phyloP scores from a whole-genome alignment of 1,140 invertebrate species.

The Plutomurus gul region DNA sequence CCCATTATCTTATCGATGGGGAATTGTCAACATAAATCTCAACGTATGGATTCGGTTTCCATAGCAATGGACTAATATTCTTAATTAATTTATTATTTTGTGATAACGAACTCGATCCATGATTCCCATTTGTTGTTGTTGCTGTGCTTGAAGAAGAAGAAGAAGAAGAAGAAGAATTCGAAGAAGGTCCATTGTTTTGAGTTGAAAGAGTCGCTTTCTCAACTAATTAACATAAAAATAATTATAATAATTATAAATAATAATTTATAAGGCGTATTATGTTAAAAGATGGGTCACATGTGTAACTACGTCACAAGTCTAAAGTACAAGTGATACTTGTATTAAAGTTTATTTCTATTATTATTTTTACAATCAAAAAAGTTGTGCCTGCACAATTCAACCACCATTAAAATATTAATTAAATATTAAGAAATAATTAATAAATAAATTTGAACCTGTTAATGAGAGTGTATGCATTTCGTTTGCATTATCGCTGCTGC shows the following conservation, averaged over 20 bases:
- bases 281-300: too few species aligned
- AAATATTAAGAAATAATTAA: too few species aligned
- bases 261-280: too few species aligned
- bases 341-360: too few species aligned
- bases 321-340: too few species aligned
- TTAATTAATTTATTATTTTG: constrained; percentile 7
- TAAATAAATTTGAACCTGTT: neutral
- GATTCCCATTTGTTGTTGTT: too few species aligned
- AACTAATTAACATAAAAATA: neutral
- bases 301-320: too few species aligned
- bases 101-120: too few species aligned
- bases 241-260: too few species aligned
- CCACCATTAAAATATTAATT: too few species aligned
- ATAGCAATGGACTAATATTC: constrained; percentile 10
- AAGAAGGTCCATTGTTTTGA: neutral
- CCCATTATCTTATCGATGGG: constrained; percentile 65
- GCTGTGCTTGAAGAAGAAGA: neutral
- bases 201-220: neutral
- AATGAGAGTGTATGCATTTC: constrained; percentile 6
- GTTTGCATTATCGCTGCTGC: neutral
- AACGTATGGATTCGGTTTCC: constrained; percentile 91
- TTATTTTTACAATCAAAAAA: too few species aligned
- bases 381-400: too few species aligned
- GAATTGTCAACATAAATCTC: constrained; percentile 79
- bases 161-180: neutral